Conservation (phyloP, 2,113 vertebrate genomes). For the Xyliphius kryptos region DNA sequence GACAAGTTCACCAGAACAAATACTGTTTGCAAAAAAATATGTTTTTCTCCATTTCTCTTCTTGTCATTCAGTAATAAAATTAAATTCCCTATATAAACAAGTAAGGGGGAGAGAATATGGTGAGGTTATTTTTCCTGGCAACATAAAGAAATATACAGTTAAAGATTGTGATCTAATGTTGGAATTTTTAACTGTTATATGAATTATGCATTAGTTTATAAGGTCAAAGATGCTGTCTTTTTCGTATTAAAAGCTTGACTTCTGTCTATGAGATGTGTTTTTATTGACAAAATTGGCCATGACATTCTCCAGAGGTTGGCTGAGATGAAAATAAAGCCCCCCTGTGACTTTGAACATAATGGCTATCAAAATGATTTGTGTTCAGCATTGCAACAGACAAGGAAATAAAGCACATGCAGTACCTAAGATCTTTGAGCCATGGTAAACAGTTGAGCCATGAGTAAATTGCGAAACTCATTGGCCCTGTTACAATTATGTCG, state of each 20-base stretch:
- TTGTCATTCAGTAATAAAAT: too few relatives aligned
- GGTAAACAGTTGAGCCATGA: too few relatives aligned
- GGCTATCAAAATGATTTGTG: constrained; percentile 19
- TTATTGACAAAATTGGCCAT: constrained; percentile 17
- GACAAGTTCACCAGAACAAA: constrained; percentile 44
- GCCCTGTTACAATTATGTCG: too few relatives aligned
- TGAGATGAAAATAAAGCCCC: constrained; percentile 19
- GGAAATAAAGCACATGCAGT: constrained; percentile 7
- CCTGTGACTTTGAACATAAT: constrained; percentile 7
- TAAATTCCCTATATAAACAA: too few relatives aligned
- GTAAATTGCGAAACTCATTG: too few relatives aligned
- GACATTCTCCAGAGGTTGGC: constrained; percentile 17
- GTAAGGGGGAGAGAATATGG: too few relatives aligned
- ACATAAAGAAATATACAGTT: constrained; percentile 10
- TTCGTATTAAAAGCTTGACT: neutral
- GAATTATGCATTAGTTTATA: too few relatives aligned
- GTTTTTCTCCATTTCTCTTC: too few relatives aligned
- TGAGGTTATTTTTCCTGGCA: too few relatives aligned
- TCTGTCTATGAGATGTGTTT: constrained; percentile 7
- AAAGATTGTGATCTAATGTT: constrained; percentile 21
- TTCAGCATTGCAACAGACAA: neutral
- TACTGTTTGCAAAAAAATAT: constrained; percentile 12
- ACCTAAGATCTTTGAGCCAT: too few relatives aligned
- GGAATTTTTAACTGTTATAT: constrained; percentile 4
- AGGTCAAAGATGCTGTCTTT: constrained; percentile 3